Conservation (phyloP, 2,888 invertebrate genomes). For the Napeogenes sylphis region DNA sequence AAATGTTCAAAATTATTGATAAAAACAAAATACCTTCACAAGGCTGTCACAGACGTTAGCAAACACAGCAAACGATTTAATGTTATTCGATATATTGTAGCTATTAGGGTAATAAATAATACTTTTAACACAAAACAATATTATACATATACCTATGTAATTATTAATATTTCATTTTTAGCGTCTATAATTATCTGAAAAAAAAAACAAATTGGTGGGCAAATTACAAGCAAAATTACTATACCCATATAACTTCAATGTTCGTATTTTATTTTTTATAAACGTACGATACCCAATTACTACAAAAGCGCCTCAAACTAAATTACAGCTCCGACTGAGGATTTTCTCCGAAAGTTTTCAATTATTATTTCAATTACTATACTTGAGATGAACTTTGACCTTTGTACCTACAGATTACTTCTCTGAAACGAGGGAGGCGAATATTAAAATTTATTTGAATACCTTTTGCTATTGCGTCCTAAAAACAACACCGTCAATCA, state of each 20-base stretch:
- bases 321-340: constrained; percentile 15
- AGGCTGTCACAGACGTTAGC: no score
- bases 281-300: constrained; percentile 20
- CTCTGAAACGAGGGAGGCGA: constrained; percentile 6
- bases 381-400: constrained; percentile 15
- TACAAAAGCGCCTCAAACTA: constrained; percentile 19
- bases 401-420: constrained; percentile 9
- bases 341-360: constrained; percentile 16
- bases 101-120: no score
- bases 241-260: constrained; percentile 13
- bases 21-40: no score
- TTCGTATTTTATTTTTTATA: constrained; percentile 13
- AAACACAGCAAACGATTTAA: no score
- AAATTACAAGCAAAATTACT: constrained; percentile 13
- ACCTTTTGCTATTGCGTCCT: constrained; percentile 4
- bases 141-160: no score
- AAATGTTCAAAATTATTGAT: no score
- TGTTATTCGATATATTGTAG: no score
- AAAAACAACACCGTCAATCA: not conserved
- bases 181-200: not conserved
- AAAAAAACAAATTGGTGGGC: constrained; percentile 9
- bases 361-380: constrained; percentile 17
- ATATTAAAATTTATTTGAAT: constrained; percentile 9
- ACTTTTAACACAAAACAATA: no score
- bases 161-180: not conserved